Percentiles rank a stretch among this genome's conserved stretches.
Conservation (phyloP, 2,797 vertebrate genomes). For the Urosaurus nigricauda region DNA sequence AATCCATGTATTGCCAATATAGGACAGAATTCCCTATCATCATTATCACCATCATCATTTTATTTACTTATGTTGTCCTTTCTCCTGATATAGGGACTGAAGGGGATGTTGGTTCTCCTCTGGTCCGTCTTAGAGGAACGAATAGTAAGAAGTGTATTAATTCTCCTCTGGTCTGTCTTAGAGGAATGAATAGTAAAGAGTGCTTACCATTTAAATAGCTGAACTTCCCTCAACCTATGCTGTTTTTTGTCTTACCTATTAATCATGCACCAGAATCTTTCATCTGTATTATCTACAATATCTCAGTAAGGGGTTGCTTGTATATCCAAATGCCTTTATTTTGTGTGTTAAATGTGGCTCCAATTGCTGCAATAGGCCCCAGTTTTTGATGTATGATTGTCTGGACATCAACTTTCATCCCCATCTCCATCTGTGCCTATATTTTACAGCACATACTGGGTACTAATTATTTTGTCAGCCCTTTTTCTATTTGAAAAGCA, state of each 20-base stretch:
- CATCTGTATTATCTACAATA: not conserved
- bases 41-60: no score
- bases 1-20: no score
- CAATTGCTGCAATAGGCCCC: not conserved
- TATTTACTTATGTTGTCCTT: no score
- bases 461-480: conserved; percentile 46
- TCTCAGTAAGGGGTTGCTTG: not conserved
- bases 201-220: no score
- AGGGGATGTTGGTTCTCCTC: no score
- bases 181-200: no score
- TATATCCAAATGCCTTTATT: not conserved
- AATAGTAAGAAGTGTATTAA: no score
- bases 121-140: no score
- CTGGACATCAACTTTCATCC: not conserved
- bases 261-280: not conserved
- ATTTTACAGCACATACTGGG: conserved; percentile 6
- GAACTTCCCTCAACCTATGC: not conserved
- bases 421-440: conserved; percentile 10
- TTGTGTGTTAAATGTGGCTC: not conserved
- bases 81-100: no score
- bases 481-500: conserved; percentile 9
- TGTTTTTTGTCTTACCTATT: not conserved
- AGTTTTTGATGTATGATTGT: conserved; percentile 15
- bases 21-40: no score
- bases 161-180: no score